These are phyloP conservation scores for Halesus radiatus DNA, from an alignment of 1,140 invertebrate species.

Conservation along the genomic window DNA sequence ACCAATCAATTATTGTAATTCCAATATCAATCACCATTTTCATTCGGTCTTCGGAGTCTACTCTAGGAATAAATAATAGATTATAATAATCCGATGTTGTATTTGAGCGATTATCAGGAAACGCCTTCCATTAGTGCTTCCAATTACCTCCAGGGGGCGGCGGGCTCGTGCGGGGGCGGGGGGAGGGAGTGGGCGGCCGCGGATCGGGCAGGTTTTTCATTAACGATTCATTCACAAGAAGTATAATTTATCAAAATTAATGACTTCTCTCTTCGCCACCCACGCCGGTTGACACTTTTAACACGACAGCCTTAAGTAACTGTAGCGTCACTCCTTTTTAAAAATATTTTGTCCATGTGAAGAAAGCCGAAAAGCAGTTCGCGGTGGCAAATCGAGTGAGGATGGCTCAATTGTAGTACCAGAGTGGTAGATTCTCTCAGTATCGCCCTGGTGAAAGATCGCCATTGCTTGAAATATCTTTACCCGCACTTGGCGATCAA, in stretches of 20 bases:
- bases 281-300: constrained; percentile 24
- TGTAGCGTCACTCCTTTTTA: constrained; percentile 18
- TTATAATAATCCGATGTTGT: neutral
- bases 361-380: no score
- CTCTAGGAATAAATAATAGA: no score
- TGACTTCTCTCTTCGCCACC: constrained; percentile 25
- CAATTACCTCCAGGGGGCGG: constrained; percentile 2
- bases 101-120: constrained; percentile 29
- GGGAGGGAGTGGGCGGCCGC: neutral
- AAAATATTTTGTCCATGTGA: neutral
- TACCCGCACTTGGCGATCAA: no score
- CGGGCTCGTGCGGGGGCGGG: neutral
- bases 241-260: constrained; percentile 43
- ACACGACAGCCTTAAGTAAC: constrained; percentile 33
- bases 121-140: constrained; percentile 28
- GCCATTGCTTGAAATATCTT: no score
- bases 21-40: no score
- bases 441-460: no score
- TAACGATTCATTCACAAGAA: constrained; percentile 33
- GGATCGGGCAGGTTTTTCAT: constrained; percentile 24
- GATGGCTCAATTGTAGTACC: no score
- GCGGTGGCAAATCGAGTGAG: no score
- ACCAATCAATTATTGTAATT: no score
- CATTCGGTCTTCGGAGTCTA: no score
- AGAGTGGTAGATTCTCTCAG: no score